Evolutionary conservation across 2,113 vertebrate species (phyloP).

Genomic region (Desmodus rotundus): DNA sequence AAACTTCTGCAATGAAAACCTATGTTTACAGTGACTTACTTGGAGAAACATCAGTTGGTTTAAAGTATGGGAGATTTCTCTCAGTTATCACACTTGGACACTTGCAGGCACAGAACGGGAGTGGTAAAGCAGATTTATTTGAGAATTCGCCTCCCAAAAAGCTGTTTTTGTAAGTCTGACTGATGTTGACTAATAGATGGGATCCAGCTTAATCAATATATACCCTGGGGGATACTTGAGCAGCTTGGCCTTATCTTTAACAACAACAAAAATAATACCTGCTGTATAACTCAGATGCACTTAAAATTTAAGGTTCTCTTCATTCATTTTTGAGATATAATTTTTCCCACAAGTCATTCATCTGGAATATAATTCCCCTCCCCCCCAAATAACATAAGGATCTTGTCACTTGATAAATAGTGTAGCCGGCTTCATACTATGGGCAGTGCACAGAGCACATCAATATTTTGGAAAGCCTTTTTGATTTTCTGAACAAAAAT

Average conservation of each 20-base stretch:
- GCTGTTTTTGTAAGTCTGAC: conserved; percentile 8
- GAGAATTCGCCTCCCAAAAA: background rate
- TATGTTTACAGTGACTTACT: background rate
- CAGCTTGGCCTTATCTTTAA: background rate
- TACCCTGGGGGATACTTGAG: background rate
- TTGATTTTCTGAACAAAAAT: background rate
- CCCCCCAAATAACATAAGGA: too few species aligned
- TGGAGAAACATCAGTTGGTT: background rate
- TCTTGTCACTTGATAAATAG: background rate
- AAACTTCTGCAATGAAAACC: background rate
- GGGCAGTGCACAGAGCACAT: background rate
- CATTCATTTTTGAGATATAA: background rate
- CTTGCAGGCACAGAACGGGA: background rate
- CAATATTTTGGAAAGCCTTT: background rate
- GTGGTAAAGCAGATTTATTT: background rate
- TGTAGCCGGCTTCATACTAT: background rate
- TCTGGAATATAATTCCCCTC: too few species aligned
- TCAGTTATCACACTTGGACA: background rate
- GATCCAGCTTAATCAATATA: conserved; percentile 21
- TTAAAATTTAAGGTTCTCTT: background rate
- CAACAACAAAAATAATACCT: background rate
- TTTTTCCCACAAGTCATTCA: background rate
- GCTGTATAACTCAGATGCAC: background rate
- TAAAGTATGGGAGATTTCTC: background rate
- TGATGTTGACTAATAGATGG: background rate